Conservation (phyloP, 2,113 vertebrate species). For the Leiothrix lutea region DNA sequence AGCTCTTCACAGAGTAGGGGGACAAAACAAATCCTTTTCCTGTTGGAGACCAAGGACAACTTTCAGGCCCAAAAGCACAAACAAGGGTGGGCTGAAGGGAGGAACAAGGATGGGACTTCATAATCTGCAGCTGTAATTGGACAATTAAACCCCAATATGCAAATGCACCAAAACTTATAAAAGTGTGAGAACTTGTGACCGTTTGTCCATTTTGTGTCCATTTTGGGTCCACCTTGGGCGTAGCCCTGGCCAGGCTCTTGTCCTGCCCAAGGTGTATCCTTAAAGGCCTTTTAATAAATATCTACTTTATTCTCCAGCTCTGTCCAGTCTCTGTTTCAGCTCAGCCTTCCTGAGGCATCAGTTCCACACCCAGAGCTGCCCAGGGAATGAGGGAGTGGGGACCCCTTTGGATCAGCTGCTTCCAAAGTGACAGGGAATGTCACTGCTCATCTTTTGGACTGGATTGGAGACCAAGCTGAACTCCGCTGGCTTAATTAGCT, state of each 20-base stretch:
- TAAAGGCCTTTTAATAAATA: not conserved
- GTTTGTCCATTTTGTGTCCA: not conserved
- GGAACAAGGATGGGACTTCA: not conserved
- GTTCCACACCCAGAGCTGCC: not conserved
- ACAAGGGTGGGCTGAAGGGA: not conserved
- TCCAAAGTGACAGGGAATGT: not conserved
- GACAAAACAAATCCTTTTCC: not conserved
- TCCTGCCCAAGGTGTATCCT: not conserved
- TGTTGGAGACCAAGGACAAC: not conserved
- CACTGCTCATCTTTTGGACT: not conserved
- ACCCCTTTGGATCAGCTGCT: not conserved
- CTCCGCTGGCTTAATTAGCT: conserved; percentile 53
- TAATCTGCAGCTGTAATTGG: not conserved
- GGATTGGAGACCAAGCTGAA: conserved; percentile 13
- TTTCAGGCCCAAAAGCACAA: not conserved
- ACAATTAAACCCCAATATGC: not conserved
- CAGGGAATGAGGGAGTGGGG: not conserved
- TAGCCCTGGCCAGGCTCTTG: not conserved
- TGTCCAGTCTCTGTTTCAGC: not conserved
- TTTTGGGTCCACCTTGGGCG: not conserved
- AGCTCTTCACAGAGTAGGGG: not conserved
- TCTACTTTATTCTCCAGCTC: not conserved
- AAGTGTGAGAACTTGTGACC: not conserved
- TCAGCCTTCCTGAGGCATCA: not conserved
- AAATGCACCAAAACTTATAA: not conserved